A percentile compares a stretch with the other conserved stretches of the same genome.
These are phyloP conservation scores for Drosophila ambigua DNA, from an alignment of 1,140 invertebrate genomes.

Conservation along the genomic window DNA sequence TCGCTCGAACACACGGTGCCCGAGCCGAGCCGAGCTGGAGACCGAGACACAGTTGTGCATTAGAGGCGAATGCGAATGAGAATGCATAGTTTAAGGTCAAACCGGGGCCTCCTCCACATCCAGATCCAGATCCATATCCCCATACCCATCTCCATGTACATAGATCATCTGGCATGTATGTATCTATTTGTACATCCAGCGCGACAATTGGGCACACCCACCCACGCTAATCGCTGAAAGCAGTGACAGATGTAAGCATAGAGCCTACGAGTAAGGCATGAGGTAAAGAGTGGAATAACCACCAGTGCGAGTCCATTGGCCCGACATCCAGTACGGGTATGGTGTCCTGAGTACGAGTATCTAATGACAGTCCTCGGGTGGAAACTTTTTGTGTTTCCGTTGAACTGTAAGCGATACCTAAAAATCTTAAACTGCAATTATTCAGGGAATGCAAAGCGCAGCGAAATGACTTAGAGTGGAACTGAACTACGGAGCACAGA, in stretches of 20 bases:
- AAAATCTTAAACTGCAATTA: constrained; percentile 15
- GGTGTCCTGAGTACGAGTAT: constrained; percentile 59
- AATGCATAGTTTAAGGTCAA: constrained; percentile 72
- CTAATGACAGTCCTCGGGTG: constrained; percentile 50
- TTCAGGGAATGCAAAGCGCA: constrained; percentile 58
- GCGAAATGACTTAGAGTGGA: constrained; percentile 32
- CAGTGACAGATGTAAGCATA: background rate
- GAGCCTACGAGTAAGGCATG: background rate
- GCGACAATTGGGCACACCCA: constrained; percentile 72
- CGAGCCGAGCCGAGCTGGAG: background rate
- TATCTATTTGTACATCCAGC: constrained; percentile 35
- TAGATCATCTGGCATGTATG: constrained; percentile 10
- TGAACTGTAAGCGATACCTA: constrained; percentile 60
- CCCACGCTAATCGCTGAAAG: constrained; percentile 58
- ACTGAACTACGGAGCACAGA: background rate
- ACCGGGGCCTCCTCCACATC: constrained; percentile 36
- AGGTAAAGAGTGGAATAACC: constrained; percentile 4
- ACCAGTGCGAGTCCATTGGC: constrained; percentile 62
- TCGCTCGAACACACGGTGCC: too few relatives aligned
- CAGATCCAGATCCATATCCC: constrained; percentile 1
- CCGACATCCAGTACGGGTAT: constrained; percentile 27
- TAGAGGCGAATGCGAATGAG: constrained; percentile 21
- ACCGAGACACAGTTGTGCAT: constrained; percentile 10
- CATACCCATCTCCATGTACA: constrained; percentile 3
- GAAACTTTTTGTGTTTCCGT: constrained; percentile 44